A percentile compares a stretch with the other conserved stretches of the same genome.
phyloP scores from a whole-genome alignment of 2,113 vertebrate genomes.

The Brachyhypopomus occidentalis region DNA sequence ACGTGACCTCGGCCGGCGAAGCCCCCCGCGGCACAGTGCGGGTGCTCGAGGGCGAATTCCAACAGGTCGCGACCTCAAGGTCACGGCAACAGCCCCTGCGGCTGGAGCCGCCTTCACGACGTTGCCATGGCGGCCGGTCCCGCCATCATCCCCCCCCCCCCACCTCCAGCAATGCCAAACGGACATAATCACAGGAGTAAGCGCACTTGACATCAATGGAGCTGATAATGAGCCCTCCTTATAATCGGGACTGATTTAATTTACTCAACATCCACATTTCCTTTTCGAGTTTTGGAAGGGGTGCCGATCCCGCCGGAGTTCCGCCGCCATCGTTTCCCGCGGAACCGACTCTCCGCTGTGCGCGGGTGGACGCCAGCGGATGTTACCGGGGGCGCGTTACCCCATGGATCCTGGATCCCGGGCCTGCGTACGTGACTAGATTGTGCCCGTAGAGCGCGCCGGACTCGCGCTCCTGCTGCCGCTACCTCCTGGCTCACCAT shows the following conservation, averaged over 20 bases:
- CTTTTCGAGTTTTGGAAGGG: slow-evolving; percentile 60
- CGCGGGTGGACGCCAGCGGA: slow-evolving; percentile 38
- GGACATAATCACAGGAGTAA: slow-evolving; percentile 64
- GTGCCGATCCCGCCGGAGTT: slow-evolving; percentile 53
- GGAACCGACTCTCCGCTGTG: slow-evolving; percentile 53
- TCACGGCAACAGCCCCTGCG: too few relatives aligned
- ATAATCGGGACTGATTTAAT: slow-evolving; percentile 70
- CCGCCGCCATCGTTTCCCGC: slow-evolving; percentile 62
- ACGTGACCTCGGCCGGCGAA: too few relatives aligned
- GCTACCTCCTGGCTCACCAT: slow-evolving; percentile 57
- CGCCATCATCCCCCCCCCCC: too few relatives aligned
- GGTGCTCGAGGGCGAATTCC: too few relatives aligned
- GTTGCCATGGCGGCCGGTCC: too few relatives aligned
- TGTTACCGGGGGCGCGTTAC: slow-evolving; percentile 28
- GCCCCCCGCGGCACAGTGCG: too few relatives aligned
- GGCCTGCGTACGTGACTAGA: slow-evolving; percentile 66
- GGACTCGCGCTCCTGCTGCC: slow-evolving; percentile 63
- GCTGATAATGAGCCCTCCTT: slow-evolving; percentile 64
- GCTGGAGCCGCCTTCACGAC: too few relatives aligned
- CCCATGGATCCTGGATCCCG: slow-evolving; percentile 59
- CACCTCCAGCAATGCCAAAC: slow-evolving; percentile 12
- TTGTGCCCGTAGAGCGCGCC: slow-evolving; percentile 63
- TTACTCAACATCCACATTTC: slow-evolving; percentile 72
- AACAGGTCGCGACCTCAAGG: too few relatives aligned
- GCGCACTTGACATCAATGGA: slow-evolving; percentile 63